Evolutionary conservation across 2,888 invertebrate species (phyloP).

Genomic region (Calameuta pallipes): DNA sequence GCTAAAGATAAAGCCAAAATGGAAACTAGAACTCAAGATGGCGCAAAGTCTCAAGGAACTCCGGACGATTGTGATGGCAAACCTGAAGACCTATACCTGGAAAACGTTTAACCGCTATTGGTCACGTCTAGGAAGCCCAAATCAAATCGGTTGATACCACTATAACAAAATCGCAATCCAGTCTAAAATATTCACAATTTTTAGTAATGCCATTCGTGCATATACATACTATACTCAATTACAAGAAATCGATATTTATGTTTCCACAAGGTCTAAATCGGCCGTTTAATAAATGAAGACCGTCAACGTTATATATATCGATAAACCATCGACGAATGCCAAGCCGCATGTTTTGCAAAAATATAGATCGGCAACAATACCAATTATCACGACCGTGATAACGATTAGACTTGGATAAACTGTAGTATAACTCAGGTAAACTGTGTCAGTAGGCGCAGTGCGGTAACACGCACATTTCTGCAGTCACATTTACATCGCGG

Average conservation of each 20-base stretch:
- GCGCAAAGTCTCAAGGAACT: background rate
- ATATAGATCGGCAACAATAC: background rate
- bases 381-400: background rate
- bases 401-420: slow-evolving; percentile 12
- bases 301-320: background rate
- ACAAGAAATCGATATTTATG: background rate
- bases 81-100: background rate
- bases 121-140: background rate
- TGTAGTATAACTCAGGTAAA: slow-evolving; percentile 31
- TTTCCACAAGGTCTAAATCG: background rate
- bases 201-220: background rate
- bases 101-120: background rate
- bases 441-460: slow-evolving; percentile 44
- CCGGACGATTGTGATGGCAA: background rate
- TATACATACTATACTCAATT: background rate
- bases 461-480: slow-evolving; percentile 45
- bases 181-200: background rate
- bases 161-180: background rate
- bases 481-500: slow-evolving; percentile 15
- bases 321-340: background rate
- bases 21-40: background rate
- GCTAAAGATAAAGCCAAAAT: background rate
- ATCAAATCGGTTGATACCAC: background rate
- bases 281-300: background rate
- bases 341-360: background rate